Evolutionary conservation across 2,113 vertebrate species (phyloP), one percentile per base, ranked within the genome.

Genomic region (Melanerpes formicivorus): DNA sequence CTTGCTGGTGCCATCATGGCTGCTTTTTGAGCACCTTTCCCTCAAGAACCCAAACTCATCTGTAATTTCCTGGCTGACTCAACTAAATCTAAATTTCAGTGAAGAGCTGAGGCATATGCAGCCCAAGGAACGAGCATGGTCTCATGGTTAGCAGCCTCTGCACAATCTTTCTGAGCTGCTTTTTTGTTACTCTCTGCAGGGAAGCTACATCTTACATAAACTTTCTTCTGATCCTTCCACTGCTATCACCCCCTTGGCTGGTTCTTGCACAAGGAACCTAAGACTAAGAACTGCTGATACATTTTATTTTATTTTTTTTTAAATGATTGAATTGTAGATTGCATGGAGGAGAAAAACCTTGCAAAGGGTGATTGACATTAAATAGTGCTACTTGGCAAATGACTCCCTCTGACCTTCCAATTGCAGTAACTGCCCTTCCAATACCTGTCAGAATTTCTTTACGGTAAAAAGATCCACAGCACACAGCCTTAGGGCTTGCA

Each of bases 1-100:
- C 75, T 77, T 71, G 22, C 32, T 70, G 50, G 22, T 42, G 55
- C 73, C 78, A 80, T 94, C 78, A 56, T 52, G n/a, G 64, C 59
- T 93, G 74, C 26, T 86, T 81, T 92, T 76, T 19, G 21, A 91
- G 79, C 66, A 58, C 5, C 32, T 73, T 85, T 92, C 90, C 70
- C 88, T 84, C 84, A 77, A 82, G 84, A 90, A 16, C 19, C 55
- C 66, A 62, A 16, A 87, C 50, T 59, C 55, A 72, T 44, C 62
- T 9, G 7, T 58, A 73, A 81, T 93, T 94, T 91, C 80, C 59
- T 84, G 77, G 25, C 77, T 93, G 86, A 88, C 54, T 85, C 87
- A 76, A 80, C 83, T 75, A 75, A 79, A 84, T 72, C 78, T 88
- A 63, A 75, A 64, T 86, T 84, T 78, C 63, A 56, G 59, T 77